Conservation (phyloP, 2,113 vertebrate genomes). For the Macaca mulatta region DNA sequence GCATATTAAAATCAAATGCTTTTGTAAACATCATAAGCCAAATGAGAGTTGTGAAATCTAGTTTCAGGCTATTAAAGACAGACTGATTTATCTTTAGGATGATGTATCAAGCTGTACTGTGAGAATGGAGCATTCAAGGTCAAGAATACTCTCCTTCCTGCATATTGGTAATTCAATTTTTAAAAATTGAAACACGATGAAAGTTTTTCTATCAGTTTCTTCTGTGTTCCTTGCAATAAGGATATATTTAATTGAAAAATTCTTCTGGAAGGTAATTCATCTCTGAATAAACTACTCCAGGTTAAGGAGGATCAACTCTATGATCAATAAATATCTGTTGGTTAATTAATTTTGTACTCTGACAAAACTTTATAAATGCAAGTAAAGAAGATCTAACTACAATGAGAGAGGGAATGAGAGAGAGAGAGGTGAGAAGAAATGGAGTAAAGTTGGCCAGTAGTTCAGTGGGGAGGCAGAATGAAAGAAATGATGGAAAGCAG, state of each 20-base stretch:
- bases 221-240: not conserved
- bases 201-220: not conserved
- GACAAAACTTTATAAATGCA: not conserved
- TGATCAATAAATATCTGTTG: not conserved
- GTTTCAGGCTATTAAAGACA: not conserved
- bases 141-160: not conserved
- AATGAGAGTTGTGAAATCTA: slow-evolving; percentile 2
- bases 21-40: slow-evolving; percentile 14
- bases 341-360: not conserved
- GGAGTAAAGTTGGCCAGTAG: not conserved
- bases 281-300: not conserved
- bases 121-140: not conserved
- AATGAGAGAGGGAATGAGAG: not conserved
- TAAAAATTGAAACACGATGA: not conserved
- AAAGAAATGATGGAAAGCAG: not conserved
- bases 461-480: not conserved
- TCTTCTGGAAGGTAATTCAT: not conserved
- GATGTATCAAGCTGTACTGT: not conserved
- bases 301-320: not conserved
- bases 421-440: not conserved
- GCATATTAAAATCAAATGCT: slow-evolving; percentile 52
- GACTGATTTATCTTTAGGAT: not conserved
- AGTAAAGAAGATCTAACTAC: not conserved
- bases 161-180: not conserved
- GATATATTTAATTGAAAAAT: not conserved